Evolutionary conservation across 2,888 invertebrate species (phyloP).

Genomic region (Keiferia lycopersicella): DNA sequence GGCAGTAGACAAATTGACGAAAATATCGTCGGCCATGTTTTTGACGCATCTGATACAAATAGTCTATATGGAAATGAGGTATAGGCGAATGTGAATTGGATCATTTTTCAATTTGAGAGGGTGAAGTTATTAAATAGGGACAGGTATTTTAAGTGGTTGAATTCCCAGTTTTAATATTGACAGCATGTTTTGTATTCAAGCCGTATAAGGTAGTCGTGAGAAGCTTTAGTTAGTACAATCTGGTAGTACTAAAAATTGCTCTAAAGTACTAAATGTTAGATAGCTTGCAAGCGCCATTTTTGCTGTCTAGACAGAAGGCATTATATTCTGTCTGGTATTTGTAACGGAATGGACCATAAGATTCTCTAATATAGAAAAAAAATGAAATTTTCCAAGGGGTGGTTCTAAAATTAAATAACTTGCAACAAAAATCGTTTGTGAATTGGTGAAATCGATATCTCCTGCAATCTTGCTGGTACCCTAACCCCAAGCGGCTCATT

Average conservation of each 20-base stretch:
- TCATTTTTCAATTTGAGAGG: background rate
- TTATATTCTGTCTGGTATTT: background rate
- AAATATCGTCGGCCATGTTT: slow-evolving; percentile 51
- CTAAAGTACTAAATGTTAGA: background rate
- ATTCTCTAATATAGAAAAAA: background rate
- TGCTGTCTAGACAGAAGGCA: background rate
- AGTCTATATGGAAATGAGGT: background rate
- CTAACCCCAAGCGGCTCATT: slow-evolving; percentile 64
- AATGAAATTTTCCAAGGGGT: background rate
- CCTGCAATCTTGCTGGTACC: slow-evolving; percentile 51
- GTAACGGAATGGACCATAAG: background rate
- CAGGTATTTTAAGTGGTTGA: no score
- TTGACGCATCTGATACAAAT: slow-evolving; percentile 2
- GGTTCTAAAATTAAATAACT: background rate
- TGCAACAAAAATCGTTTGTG: background rate
- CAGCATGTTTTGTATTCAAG: no score
- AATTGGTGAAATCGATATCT: slow-evolving; percentile 49
- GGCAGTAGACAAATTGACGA: slow-evolving; percentile 62
- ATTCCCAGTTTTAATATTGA: background rate
- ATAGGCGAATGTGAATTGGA: slow-evolving; percentile 7
- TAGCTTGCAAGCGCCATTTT: background rate
- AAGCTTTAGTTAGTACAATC: no score
- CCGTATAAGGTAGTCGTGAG: no score
- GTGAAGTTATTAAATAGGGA: background rate
- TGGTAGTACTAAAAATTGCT: no score